Percentiles rank a stretch among this genome's conserved stretches.
Evolutionary conservation across 2,797 vertebrate genomes (phyloP).

Genomic region (Callimico goeldii): DNA sequence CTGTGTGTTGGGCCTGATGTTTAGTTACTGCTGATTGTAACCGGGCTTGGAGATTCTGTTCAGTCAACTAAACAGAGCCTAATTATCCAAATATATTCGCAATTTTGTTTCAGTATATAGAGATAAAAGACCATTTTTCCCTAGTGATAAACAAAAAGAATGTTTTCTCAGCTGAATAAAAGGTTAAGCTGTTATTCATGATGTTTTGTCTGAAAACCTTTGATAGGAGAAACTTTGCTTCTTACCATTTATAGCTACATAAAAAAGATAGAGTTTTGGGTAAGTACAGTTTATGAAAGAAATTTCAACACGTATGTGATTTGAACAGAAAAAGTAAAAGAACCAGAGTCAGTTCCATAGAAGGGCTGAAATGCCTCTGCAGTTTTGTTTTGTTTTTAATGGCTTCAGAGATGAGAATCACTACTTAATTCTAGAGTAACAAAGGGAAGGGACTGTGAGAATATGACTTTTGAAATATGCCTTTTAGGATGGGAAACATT

Average conservation of each 20-base stretch:
- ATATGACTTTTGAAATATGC: background rate
- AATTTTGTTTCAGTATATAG: constrained; percentile 68
- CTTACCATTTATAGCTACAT: constrained; percentile 86
- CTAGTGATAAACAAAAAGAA: constrained; percentile 83
- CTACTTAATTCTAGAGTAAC: background rate
- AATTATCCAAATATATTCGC: background rate
- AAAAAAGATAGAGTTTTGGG: constrained; percentile 76
- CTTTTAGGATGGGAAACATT: background rate
- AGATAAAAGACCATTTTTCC: constrained; percentile 83
- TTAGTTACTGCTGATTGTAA: background rate
- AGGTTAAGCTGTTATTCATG: constrained; percentile 74
- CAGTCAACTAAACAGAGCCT: background rate
- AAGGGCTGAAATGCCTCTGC: background rate
- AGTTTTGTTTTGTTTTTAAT: background rate
- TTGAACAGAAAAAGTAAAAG: background rate
- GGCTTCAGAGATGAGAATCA: background rate
- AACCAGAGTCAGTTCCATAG: background rate
- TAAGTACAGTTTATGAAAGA: background rate
- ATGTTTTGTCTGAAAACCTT: constrained; percentile 84
- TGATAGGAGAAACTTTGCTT: constrained; percentile 82
- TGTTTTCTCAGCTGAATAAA: constrained; percentile 82
- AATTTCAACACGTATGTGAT: constrained; percentile 23
- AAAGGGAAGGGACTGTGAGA: background rate
- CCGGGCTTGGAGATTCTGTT: background rate
- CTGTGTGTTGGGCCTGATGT: background rate